Conservation (phyloP, 1,140 invertebrate species). For the Platorchestia sp. region DNA sequence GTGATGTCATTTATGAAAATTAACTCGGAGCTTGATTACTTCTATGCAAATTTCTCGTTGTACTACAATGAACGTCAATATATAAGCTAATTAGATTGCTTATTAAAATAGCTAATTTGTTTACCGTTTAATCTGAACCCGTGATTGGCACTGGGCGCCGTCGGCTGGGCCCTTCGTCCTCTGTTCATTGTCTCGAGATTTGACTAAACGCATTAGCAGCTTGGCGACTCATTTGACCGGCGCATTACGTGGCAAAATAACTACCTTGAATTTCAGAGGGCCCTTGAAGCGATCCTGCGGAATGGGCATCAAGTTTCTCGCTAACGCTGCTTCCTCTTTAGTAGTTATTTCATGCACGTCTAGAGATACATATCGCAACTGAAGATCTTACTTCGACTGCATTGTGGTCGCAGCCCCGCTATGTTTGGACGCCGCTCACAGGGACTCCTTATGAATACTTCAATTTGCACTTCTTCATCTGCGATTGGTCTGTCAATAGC, state of each 20-base stretch:
- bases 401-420: not conserved
- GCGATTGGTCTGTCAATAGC: not conserved
- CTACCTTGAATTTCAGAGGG: not conserved
- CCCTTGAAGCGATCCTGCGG: not conserved
- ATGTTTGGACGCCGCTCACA: not conserved
- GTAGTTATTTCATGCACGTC: not conserved
- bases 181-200: not conserved
- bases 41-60: not conserved
- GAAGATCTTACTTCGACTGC: not conserved
- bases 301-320: not conserved
- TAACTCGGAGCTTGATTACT: not conserved
- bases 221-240: not conserved
- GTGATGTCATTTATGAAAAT: not conserved
- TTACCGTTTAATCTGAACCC: not conserved
- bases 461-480: conserved; percentile 8
- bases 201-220: not conserved
- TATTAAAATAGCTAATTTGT: not conserved
- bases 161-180: not conserved
- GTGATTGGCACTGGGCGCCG: not conserved
- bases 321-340: not conserved
- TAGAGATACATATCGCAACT: not conserved
- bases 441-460: not conserved
- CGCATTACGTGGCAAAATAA: not conserved
- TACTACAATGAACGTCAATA: not conserved
- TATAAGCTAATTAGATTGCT: not conserved